Evolutionary conservation across 2,888 invertebrate species (phyloP), one percentile per base, ranked within the genome.

Genomic region (Aspidiotus destructor): DNA sequence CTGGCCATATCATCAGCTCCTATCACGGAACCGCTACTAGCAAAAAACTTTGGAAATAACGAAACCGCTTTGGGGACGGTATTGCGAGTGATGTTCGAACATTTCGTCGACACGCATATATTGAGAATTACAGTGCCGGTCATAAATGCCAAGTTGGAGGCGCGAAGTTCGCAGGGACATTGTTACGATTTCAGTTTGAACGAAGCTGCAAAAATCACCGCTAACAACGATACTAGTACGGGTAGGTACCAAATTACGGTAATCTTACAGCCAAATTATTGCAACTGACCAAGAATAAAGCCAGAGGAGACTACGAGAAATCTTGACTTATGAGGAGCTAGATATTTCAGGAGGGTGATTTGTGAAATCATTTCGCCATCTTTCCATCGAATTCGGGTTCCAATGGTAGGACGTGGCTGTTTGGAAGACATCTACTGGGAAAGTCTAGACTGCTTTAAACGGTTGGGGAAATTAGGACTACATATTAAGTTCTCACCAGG

Each of bases 181-280:
- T 69, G 69, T 55, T 69, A 61, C 57, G 69, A 69, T 57, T 69
- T 69, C 48, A 62, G 41, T 55, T 62, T 69, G 17, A 55, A 17
- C 11, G 62, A 69, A 11, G 17, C 41, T 7, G 54, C 52, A 40
- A 28, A 28, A 28, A 28, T 28, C 1, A 28, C 28, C 11, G 48
- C 48, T 58, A 40, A 40, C 58, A 58, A 58, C 40, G 58, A 7
- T 58, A 58, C 58, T 10, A 58, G 40, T 58, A 55, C 17, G 2
- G 58, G 40, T 58, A 28, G n/a, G 48, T 28, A 28, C 28, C 28
- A 5, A 28, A 28, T 28, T 28, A 28, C 5, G 28, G 28, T 28
- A 5, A 3, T 28, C 28, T 28, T 28, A 5, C 28, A 28, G 28
- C 28, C n/a, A n/a, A n/a, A n/a, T n/a, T n/a, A n/a, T n/a, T n/a